Conservation (phyloP, 1,140 invertebrate genomes). For the Drosophila sp. region DNA sequence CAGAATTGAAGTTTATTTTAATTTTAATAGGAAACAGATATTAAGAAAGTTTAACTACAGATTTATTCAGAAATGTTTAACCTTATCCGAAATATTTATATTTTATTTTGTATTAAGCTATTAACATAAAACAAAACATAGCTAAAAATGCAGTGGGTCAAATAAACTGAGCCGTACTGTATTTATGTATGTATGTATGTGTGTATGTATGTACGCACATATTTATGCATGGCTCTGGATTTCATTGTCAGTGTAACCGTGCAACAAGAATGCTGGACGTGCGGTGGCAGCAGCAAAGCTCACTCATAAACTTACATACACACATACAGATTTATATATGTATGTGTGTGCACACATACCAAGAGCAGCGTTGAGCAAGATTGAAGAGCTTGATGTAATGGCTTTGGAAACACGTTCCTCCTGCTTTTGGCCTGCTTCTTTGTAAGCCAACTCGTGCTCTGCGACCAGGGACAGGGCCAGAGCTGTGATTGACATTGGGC, state of each 20-base stretch:
- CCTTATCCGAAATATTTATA: too few species aligned
- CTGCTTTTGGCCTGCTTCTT: conserved; percentile 71
- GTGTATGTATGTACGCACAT: conserved; percentile 6
- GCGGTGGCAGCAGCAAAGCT: conserved; percentile 33
- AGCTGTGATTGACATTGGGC: conserved; percentile 74
- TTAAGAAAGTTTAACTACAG: too few species aligned
- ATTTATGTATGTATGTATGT: not conserved
- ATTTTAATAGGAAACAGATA: too few species aligned
- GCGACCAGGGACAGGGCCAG: conserved; percentile 60
- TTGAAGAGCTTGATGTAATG: conserved; percentile 68
- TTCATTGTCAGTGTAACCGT: conserved; percentile 57
- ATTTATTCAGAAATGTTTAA: too few species aligned
- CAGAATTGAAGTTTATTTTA: too few species aligned
- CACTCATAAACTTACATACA: conserved; percentile 40
- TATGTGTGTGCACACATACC: conserved; percentile 14
- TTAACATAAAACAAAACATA: too few species aligned
- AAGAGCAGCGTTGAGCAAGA: conserved; percentile 17
- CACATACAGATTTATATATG: conserved; percentile 7
- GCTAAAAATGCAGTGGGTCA: too few species aligned
- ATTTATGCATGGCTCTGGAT: conserved; percentile 27
- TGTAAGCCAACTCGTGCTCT: conserved; percentile 47
- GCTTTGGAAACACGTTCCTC: conserved; percentile 63
- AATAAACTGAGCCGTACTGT: too few species aligned
- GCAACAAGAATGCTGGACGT: conserved; percentile 47
- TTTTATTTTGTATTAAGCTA: too few species aligned